phyloP scores from a whole-genome alignment of 2,113 vertebrate species.

The Otus sunia region DNA sequence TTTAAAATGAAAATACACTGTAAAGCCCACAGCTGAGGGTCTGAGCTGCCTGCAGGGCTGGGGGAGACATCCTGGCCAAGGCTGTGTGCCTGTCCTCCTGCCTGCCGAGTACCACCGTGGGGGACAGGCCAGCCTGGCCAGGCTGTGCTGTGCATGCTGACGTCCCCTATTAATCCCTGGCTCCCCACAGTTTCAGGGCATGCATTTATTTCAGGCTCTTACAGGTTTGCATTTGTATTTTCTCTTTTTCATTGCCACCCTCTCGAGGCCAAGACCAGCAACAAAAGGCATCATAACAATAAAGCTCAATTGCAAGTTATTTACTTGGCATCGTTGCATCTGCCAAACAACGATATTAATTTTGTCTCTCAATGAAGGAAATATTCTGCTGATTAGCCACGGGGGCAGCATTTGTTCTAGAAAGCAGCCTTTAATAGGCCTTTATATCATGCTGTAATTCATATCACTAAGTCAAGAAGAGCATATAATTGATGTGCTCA shows the following conservation, averaged over 20 bases:
- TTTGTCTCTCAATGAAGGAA: constrained; percentile 27
- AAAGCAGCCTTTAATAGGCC: constrained; percentile 18
- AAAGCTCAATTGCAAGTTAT: constrained; percentile 7
- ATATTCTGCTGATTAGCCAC: constrained; percentile 28
- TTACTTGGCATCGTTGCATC: not conserved
- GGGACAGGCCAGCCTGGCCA: not conserved
- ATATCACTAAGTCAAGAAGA: not conserved
- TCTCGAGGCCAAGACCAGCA: not conserved
- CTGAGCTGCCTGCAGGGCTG: not conserved
- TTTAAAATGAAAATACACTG: not conserved
- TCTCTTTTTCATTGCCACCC: not conserved
- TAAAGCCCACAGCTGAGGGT: not conserved
- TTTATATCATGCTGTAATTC: not conserved
- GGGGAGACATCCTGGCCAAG: not conserved
- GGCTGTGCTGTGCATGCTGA: rapidly evolving
- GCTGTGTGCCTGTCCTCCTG: not conserved
- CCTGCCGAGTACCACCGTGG: not conserved
- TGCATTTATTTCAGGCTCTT: not conserved
- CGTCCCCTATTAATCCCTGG: not conserved
- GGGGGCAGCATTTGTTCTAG: constrained; percentile 37
- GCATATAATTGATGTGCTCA: rapidly evolving
- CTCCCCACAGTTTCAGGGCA: not conserved
- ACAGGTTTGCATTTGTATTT: not conserved
- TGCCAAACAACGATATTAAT: constrained; percentile 35
- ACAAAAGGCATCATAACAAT: not conserved